These are phyloP conservation scores for Diaprepes abbreviatus DNA, from an alignment of 2,888 invertebrate species.

Conservation along the genomic window DNA sequence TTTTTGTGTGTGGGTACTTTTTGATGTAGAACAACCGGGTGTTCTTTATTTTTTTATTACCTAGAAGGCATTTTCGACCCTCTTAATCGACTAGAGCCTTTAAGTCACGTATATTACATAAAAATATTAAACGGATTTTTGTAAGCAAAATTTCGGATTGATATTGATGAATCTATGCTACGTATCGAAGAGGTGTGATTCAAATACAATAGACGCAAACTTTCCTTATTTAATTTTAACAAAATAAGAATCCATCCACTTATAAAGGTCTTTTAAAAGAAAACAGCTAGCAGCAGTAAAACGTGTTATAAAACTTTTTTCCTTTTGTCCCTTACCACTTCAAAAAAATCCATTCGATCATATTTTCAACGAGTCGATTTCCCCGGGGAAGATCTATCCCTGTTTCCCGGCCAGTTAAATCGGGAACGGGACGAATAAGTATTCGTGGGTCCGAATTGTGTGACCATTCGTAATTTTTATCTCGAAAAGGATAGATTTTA, in stretches of 20 bases:
- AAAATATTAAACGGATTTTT: too few relatives aligned
- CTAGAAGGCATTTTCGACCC: too few relatives aligned
- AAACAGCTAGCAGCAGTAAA: conserved; percentile 19
- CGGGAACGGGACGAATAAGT: conserved; percentile 31
- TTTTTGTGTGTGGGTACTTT: too few relatives aligned
- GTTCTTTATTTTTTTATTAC: too few relatives aligned
- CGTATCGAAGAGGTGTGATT: too few relatives aligned
- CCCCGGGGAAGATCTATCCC: conserved; percentile 44
- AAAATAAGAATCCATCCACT: not conserved
- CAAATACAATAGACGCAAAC: too few relatives aligned
- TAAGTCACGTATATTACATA: too few relatives aligned
- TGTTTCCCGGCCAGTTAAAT: conserved; percentile 44
- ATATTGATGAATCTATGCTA: too few relatives aligned
- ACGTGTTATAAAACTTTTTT: conserved; percentile 25
- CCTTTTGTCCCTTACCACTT: conserved; percentile 20
- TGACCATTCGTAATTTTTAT: conserved; percentile 27
- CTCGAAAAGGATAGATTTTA: conserved; percentile 2
- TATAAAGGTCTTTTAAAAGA: conserved; percentile 2
- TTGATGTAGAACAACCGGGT: too few relatives aligned
- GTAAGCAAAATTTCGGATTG: too few relatives aligned
- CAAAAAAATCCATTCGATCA: conserved; percentile 46
- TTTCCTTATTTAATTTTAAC: conserved; percentile 5
- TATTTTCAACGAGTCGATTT: conserved; percentile 49
- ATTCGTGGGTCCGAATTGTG: conserved; percentile 15
- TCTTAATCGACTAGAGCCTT: too few relatives aligned